A percentile compares a stretch with the other conserved stretches of the same genome.
These are phyloP conservation scores for Auanema sp. DNA, from an alignment of 2,888 invertebrate genomes.

Conservation along the genomic window DNA sequence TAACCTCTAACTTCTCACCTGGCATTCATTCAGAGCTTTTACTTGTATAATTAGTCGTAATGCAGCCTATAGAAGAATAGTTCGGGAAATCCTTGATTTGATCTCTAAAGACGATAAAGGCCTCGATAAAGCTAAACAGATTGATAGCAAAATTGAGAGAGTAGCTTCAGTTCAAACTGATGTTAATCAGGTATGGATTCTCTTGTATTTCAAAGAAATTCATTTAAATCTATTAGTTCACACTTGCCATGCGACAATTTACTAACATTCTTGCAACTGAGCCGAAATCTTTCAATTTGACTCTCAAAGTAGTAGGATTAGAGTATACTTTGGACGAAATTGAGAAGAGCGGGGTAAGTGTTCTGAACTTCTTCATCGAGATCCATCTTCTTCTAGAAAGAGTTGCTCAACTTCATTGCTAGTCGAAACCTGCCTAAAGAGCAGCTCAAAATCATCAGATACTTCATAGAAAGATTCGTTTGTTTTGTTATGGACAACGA, in stretches of 20 bases:
- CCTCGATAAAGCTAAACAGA: slow-evolving; percentile 7
- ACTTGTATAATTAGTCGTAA: slow-evolving; percentile 23
- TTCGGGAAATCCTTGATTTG: slow-evolving; percentile 14
- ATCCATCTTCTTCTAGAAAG: neutral
- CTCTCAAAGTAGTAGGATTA: slow-evolving; percentile 24
- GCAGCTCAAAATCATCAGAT: neutral
- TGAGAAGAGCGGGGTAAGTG: slow-evolving; percentile 14
- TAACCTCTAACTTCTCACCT: neutral
- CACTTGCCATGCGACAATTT: slow-evolving; percentile 19
- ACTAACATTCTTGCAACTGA: slow-evolving; percentile 28
- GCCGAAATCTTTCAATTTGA: slow-evolving; percentile 17
- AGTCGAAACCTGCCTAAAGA: neutral
- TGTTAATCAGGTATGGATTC: slow-evolving; percentile 9
- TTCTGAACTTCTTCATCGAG: neutral
- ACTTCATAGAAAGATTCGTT: slow-evolving; percentile 15
- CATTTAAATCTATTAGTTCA: slow-evolving; percentile 18
- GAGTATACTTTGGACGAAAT: slow-evolving; percentile 20
- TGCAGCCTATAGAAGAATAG: slow-evolving; percentile 21
- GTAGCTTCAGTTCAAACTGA: slow-evolving; percentile 24
- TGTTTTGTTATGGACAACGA: slow-evolving; percentile 12
- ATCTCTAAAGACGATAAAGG: slow-evolving; percentile 1
- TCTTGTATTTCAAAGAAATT: neutral
- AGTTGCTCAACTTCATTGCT: neutral
- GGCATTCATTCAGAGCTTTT: slow-evolving; percentile 22
- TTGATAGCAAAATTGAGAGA: slow-evolving; percentile 24